Percentiles rank a stretch among this genome's conserved stretches.
These are phyloP conservation scores for Calidris pugnax DNA, from an alignment of 2,113 vertebrate species.

Conservation along the genomic window DNA sequence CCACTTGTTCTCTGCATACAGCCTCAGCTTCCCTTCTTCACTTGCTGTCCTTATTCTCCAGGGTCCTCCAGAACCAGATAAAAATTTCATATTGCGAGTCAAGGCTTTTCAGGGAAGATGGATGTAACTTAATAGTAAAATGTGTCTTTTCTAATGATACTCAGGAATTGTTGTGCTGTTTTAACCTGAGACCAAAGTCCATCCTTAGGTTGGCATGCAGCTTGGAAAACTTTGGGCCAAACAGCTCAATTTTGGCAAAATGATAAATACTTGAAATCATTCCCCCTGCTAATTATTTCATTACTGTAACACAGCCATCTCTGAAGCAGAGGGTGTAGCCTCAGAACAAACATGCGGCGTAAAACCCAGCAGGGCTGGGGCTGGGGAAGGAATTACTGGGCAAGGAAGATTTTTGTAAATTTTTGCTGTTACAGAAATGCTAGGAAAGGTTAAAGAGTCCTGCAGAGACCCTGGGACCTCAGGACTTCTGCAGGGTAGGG, in stretches of 20 bases:
- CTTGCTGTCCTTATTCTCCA: neutral
- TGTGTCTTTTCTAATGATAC: neutral
- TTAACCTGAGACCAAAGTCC: neutral
- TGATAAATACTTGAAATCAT: neutral
- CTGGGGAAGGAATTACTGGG: neutral
- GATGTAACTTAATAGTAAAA: neutral
- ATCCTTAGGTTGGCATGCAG: neutral
- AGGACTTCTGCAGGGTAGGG: neutral
- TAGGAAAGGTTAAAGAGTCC: neutral
- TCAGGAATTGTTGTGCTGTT: neutral
- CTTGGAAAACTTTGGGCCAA: neutral
- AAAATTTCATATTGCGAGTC: neutral
- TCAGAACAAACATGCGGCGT: accelerated
- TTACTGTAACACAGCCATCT: constrained; percentile 7
- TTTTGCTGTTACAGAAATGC: neutral
- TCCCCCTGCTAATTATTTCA: constrained; percentile 28
- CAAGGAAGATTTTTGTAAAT: neutral
- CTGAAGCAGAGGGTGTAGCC: constrained; percentile 10
- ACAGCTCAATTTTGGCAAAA: neutral
- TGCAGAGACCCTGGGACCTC: neutral
- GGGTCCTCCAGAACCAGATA: neutral
- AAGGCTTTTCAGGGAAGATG: neutral
- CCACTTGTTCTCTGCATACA: neutral
- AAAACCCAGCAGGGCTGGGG: constrained; percentile 14
- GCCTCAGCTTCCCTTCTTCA: neutral